Percentiles rank a stretch among this genome's conserved stretches.
Conservation (phyloP, 1,140 invertebrate species). For the Charaxes varanes region DNA sequence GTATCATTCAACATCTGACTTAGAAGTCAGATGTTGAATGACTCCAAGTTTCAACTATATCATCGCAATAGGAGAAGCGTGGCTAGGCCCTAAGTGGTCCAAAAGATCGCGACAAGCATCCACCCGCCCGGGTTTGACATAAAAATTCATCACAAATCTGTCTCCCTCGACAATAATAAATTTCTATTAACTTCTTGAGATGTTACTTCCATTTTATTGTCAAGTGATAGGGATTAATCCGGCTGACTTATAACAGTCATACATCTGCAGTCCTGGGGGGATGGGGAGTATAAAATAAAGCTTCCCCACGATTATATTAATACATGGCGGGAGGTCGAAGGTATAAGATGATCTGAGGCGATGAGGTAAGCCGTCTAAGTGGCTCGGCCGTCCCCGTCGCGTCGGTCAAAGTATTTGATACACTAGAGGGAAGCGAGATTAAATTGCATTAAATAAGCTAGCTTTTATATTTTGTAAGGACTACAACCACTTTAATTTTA, state of each 20-base stretch:
- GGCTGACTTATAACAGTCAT: conserved; percentile 70
- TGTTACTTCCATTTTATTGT: conserved; percentile 70
- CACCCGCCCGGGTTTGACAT: conserved; percentile 19
- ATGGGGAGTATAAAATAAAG: conserved; percentile 66
- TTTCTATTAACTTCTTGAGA: conserved; percentile 70
- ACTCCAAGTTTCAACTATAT: no score
- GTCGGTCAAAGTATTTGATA: conserved; percentile 10
- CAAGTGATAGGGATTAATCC: conserved; percentile 72
- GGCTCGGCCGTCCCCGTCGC: conserved; percentile 7
- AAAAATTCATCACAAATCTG: conserved; percentile 43
- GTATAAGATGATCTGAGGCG: conserved; percentile 51
- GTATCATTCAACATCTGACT: no score
- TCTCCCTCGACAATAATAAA: conserved; percentile 55
- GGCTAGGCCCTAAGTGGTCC: no score
- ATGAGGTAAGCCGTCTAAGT: conserved; percentile 45
- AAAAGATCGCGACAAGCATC: conserved; percentile 1
- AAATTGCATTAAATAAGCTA: background rate
- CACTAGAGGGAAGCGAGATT: no score
- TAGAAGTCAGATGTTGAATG: no score
- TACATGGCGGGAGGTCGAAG: conserved; percentile 42
- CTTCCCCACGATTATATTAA: conserved; percentile 68
- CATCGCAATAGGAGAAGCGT: no score
- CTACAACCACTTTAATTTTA: no score
- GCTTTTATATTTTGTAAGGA: no score
- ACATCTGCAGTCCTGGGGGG: conserved; percentile 52